These are phyloP conservation scores for Camelus dromedarius DNA, from an alignment of 2,113 vertebrate species.

Conservation along the genomic window DNA sequence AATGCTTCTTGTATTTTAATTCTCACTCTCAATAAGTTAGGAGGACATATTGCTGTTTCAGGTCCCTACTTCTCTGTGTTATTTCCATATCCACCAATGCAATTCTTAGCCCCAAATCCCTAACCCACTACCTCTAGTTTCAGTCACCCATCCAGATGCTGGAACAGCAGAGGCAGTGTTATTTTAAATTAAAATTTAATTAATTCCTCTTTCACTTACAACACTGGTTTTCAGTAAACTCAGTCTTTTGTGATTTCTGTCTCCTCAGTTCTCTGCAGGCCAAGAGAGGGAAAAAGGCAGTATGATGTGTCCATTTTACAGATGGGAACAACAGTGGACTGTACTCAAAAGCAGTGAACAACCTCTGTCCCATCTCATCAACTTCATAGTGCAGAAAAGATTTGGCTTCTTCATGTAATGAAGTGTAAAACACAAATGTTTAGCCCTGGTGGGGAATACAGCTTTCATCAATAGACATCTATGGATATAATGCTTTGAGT, in stretches of 20 bases:
- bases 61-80: not conserved
- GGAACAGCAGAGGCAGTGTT: not conserved
- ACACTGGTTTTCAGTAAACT: not conserved
- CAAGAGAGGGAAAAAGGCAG: not conserved
- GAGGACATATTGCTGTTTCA: not conserved
- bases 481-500: not conserved
- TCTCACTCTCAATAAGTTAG: not conserved
- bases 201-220: conserved; percentile 1
- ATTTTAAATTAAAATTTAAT: conserved; percentile 28
- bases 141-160: not conserved
- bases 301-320: not conserved
- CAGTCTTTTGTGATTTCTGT: not conserved
- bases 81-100: not conserved
- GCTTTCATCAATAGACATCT: not conserved
- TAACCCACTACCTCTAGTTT: not conserved
- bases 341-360: not conserved
- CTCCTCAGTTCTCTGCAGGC: not conserved
- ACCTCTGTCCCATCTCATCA: not conserved
- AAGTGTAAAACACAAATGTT: not conserved
- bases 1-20: conserved; percentile 18
- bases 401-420: not conserved
- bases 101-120: not conserved
- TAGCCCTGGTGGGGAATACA: not conserved
- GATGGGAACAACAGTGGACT: not conserved
- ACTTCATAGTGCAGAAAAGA: not conserved